Percentiles rank a stretch among this genome's conserved stretches.
Conservation (phyloP, 1,140 invertebrate species). For the Calephelis virginiensis region DNA sequence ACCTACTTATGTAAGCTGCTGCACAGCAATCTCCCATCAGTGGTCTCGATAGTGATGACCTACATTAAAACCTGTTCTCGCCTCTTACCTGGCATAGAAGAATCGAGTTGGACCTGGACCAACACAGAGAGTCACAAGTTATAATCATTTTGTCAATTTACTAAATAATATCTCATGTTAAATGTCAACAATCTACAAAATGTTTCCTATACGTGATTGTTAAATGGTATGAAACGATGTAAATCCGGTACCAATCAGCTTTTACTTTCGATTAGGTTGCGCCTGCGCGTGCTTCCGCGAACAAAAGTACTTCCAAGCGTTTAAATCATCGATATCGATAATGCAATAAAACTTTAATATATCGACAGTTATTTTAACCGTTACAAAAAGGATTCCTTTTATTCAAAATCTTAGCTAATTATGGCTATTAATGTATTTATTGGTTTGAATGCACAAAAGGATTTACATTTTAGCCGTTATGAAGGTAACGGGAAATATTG, state of each 20-base stretch:
- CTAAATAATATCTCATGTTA: conserved; percentile 25
- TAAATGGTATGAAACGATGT: conserved; percentile 37
- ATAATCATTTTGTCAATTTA: background rate
- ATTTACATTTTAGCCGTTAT: background rate
- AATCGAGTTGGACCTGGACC: too few relatives aligned
- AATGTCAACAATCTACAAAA: conserved; percentile 25
- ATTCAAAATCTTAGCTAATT: background rate
- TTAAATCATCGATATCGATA: conserved; percentile 45
- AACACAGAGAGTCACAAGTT: too few relatives aligned
- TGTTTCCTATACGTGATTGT: conserved; percentile 37
- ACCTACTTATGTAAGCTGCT: too few relatives aligned
- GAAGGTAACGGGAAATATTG: background rate
- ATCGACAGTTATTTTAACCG: conserved; percentile 10
- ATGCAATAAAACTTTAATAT: conserved; percentile 1
- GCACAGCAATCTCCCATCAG: too few relatives aligned
- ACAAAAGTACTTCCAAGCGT: conserved; percentile 53
- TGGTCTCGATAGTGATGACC: too few relatives aligned
- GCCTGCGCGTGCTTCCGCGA: conserved; percentile 51
- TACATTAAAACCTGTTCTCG: too few relatives aligned
- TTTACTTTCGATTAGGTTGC: conserved; percentile 60
- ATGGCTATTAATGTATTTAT: background rate
- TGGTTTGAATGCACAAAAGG: background rate
- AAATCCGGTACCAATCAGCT: conserved; percentile 54
- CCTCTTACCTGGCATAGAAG: too few relatives aligned
- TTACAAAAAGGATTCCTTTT: background rate